phyloP scores from a whole-genome alignment of 2,888 invertebrate genomes.

The Mythimna ferrago region DNA sequence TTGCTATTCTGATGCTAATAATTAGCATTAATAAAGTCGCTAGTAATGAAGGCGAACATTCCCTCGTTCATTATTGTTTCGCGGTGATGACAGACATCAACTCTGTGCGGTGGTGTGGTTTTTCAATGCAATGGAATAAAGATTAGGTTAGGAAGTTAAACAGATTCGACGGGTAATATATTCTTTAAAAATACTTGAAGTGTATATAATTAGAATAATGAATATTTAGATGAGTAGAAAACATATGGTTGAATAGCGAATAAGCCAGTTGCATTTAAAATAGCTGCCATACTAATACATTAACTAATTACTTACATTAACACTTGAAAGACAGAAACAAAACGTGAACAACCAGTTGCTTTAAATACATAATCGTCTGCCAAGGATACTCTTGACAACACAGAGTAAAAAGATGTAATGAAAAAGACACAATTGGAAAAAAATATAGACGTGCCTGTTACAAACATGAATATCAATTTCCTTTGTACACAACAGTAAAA shows the following conservation, averaged over 20 bases:
- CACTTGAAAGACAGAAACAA: constrained; percentile 19
- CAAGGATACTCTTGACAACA: constrained; percentile 21
- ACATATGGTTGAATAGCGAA: constrained; percentile 14
- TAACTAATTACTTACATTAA: constrained; percentile 24
- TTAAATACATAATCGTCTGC: constrained; percentile 13
- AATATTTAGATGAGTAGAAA: constrained; percentile 26
- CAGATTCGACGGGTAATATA: constrained; percentile 27
- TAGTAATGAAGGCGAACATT: constrained; percentile 45
- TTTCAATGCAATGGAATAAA: constrained; percentile 36
- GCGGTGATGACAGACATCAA: constrained; percentile 56
- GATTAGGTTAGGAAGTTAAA: constrained; percentile 29
- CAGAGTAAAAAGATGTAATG: background rate
- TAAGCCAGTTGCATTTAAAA: constrained; percentile 23
- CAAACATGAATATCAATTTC: constrained; percentile 36
- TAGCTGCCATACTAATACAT: constrained; percentile 14
- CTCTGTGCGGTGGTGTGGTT: constrained; percentile 28
- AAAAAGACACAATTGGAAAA: constrained; percentile 16
- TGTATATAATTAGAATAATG: constrained; percentile 12
- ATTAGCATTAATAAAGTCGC: constrained; percentile 47
- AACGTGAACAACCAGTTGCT: constrained; percentile 24
- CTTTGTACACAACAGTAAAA: constrained; percentile 43
- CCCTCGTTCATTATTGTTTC: constrained; percentile 47
- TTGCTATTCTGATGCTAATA: constrained; percentile 29
- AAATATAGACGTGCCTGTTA: constrained; percentile 14
- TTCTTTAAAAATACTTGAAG: constrained; percentile 3